phyloP scores from a whole-genome alignment of 2,113 vertebrate genomes.

The pig (Sus scrofa) region T2T-Sscrofa CM000813.6:148322501-148323000 shows the following conservation, averaged over 20 bases:
- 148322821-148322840: neutral
- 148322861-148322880: neutral
- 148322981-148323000: neutral
- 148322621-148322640: neutral
- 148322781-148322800: neutral
- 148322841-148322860: neutral
- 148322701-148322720: neutral
- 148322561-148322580: neutral
- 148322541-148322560: fast-evolving
- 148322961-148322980: neutral
- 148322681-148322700: neutral
- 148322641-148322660: neutral
- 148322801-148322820: neutral
- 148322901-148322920: neutral
- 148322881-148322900: neutral
- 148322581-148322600: neutral
- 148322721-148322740: neutral
- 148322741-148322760: neutral
- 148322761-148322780: neutral
- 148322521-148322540: neutral
- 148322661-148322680: neutral
- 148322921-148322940: neutral
- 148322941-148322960: neutral
- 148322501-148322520: neutral
- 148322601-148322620: neutral